Evolutionary conservation across 2,797 vertebrate genomes (phyloP).

Genomic region (Onychomys torridus): DNA sequence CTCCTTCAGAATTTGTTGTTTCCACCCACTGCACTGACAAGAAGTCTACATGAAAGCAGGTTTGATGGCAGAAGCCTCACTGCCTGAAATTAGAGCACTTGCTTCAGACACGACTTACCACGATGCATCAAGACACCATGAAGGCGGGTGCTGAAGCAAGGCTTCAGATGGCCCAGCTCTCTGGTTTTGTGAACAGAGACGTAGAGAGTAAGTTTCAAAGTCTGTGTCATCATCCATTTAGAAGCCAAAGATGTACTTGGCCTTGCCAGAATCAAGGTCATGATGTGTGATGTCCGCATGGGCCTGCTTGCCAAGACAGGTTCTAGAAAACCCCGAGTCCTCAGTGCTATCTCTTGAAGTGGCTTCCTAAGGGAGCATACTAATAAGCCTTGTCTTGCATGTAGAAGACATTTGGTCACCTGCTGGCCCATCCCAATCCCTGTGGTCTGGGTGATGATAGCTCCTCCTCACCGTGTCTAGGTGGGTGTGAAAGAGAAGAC

Average conservation of each 20-base stretch:
- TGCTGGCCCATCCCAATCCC: not conserved
- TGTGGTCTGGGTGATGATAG: not conserved
- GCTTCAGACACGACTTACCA: slow-evolving; percentile 65
- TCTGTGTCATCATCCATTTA: slow-evolving; percentile 51
- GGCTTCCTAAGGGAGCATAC: not conserved
- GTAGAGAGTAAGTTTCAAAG: slow-evolving; percentile 50
- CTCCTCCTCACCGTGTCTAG: not conserved
- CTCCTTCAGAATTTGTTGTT: slow-evolving; percentile 62
- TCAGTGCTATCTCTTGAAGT: slow-evolving; percentile 23
- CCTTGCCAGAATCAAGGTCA: slow-evolving; percentile 6
- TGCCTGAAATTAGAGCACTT: slow-evolving; percentile 76
- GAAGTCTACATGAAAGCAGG: slow-evolving; percentile 54
- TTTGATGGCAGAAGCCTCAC: slow-evolving; percentile 34
- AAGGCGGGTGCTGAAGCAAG: slow-evolving; percentile 44
- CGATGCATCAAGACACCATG: slow-evolving; percentile 57
- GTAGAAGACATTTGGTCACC: not conserved
- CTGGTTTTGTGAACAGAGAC: slow-evolving; percentile 48
- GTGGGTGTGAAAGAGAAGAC: not conserved
- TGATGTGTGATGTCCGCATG: not conserved
- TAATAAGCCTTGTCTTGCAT: slow-evolving; percentile 45
- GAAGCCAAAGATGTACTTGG: slow-evolving; percentile 25
- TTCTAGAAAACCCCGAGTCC: not conserved
- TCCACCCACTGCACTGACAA: slow-evolving; percentile 61
- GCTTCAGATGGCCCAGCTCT: slow-evolving; percentile 46
- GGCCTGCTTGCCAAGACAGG: slow-evolving; percentile 12